phyloP scores from a whole-genome alignment of 2,113 vertebrate genomes.

The Ceratotherium simum region DNA sequence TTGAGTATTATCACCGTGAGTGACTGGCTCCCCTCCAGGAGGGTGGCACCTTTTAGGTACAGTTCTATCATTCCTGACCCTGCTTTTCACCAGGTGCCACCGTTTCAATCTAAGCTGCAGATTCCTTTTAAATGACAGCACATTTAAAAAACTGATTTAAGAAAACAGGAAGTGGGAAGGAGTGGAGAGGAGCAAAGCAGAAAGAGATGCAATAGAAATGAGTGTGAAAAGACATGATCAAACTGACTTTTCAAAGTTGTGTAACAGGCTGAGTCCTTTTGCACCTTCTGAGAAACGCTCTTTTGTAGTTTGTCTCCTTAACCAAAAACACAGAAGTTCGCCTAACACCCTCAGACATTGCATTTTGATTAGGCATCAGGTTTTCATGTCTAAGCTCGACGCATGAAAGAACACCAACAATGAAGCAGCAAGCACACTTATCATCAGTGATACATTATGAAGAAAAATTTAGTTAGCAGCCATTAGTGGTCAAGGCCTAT shows the following conservation, averaged over 20 bases:
- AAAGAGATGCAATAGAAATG: not conserved
- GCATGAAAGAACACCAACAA: not conserved
- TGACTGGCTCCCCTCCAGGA: not conserved
- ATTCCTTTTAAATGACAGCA: not conserved
- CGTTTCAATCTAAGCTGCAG: not conserved
- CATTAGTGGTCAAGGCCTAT: not conserved
- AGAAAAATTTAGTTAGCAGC: not conserved
- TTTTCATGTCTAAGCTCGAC: not conserved
- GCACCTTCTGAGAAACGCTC: not conserved
- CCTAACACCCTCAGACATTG: accelerated
- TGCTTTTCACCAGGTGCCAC: not conserved
- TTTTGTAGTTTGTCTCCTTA: not conserved
- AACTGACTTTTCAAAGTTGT: not conserved
- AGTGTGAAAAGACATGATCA: not conserved
- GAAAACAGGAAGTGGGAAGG: not conserved
- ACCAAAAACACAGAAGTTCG: not conserved
- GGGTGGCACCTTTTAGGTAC: not conserved
- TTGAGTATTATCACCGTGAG: not conserved
- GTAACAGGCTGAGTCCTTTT: not conserved
- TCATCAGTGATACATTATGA: not conserved
- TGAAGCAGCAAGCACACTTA: not conserved
- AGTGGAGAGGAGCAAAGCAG: too few relatives aligned
- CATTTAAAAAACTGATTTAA: not conserved
- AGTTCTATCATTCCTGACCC: not conserved
- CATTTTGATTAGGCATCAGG: not conserved